Percentiles rank a stretch among this genome's conserved stretches.
These are phyloP conservation scores for Drosophila trichaetosa DNA, from an alignment of 2,888 invertebrate species.

Conservation along the genomic window DNA sequence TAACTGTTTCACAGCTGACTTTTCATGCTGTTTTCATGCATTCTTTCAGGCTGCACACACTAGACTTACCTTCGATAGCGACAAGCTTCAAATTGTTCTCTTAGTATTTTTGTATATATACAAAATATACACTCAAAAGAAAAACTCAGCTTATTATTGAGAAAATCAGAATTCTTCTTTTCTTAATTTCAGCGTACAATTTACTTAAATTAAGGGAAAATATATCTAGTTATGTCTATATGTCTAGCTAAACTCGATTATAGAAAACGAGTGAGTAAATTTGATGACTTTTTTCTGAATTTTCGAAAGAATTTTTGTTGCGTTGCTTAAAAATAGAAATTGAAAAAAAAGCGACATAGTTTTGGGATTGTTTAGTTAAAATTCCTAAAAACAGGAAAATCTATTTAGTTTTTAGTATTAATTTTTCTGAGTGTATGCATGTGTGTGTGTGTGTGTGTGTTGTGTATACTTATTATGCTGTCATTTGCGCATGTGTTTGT, in stretches of 20 bases:
- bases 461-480: conserved; percentile 15
- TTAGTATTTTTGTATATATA: no score
- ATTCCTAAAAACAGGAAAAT: neutral
- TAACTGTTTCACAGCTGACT: neutral
- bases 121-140: no score
- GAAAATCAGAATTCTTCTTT: neutral
- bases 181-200: neutral
- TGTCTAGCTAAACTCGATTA: neutral
- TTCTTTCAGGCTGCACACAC: neutral
- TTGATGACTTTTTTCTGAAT: neutral
- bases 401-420: neutral
- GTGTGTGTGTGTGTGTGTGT: neutral
- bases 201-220: neutral
- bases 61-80: no score
- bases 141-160: neutral
- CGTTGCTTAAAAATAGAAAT: no score
- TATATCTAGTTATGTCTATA: no score
- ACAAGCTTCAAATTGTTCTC: no score
- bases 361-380: neutral
- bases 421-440: neutral
- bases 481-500: conserved; percentile 55
- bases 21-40: neutral
- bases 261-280: neutral
- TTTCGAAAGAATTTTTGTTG: neutral
- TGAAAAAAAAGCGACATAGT: neutral